Percentiles rank a stretch among this genome's conserved stretches.
These are phyloP conservation scores for Caenorhabditis brenneri DNA, from an alignment of 1,140 invertebrate genomes.

Conservation along the genomic window DNA sequence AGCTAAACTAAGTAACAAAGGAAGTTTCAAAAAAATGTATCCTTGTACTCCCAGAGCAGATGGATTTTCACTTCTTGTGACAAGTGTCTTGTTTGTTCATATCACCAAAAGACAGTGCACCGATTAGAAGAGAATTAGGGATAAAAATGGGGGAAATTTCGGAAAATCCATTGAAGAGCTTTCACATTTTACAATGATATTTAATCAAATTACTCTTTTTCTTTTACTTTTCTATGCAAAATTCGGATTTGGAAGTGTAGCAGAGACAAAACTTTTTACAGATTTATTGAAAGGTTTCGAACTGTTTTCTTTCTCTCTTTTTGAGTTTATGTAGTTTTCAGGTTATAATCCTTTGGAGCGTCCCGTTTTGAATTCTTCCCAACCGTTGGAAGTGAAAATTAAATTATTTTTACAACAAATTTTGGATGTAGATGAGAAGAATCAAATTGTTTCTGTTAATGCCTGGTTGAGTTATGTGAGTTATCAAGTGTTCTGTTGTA, in stretches of 20 bases:
- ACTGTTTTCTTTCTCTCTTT: no score
- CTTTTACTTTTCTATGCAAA: neutral
- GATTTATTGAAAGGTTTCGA: constrained; percentile 47
- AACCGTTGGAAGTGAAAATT: constrained; percentile 91
- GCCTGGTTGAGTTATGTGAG: constrained; percentile 61
- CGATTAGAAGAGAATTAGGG: neutral
- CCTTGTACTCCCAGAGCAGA: no score
- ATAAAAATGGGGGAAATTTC: neutral
- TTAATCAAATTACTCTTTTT: neutral
- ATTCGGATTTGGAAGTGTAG: neutral
- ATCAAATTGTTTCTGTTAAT: constrained; percentile 61
- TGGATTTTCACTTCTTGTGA: neutral
- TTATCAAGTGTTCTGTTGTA: no score
- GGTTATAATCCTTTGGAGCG: constrained; percentile 91
- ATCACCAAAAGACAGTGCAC: neutral
- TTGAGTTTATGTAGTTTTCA: neutral
- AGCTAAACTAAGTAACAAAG: no score
- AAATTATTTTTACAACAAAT: constrained; percentile 98
- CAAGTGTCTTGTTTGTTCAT: constrained; percentile 20
- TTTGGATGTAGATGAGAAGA: constrained; percentile 88
- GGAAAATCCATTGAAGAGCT: neutral
- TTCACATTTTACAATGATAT: neutral
- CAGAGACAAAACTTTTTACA: constrained; percentile 37
- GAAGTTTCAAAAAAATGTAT: no score
- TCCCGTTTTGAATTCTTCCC: constrained; percentile 93